Conservation (phyloP, 2,113 vertebrate genomes). For the Syngnathus floridae region DNA sequence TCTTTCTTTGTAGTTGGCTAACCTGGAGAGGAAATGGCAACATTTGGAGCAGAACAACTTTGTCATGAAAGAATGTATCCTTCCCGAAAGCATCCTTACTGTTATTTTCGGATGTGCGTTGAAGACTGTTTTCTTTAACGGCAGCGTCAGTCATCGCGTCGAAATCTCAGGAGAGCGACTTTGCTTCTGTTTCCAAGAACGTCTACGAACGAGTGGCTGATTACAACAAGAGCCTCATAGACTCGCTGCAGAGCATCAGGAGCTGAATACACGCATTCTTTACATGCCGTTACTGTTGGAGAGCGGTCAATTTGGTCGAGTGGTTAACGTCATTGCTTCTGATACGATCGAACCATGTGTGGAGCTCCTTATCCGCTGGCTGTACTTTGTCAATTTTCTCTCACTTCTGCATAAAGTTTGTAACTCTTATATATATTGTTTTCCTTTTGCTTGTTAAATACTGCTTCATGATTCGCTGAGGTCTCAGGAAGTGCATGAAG, state of each 20-base stretch:
- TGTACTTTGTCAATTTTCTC: too few relatives aligned
- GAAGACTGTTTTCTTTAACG: slow-evolving; percentile 63
- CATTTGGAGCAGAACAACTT: slow-evolving; percentile 97
- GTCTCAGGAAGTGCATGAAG: too few relatives aligned
- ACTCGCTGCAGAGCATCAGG: slow-evolving; percentile 76
- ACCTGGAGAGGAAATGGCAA: slow-evolving; percentile 96
- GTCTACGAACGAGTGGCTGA: slow-evolving; percentile 80
- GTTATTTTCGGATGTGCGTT: too few relatives aligned
- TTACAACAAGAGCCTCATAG: slow-evolving; percentile 82
- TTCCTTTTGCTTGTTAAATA: too few relatives aligned
- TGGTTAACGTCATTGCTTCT: too few relatives aligned
- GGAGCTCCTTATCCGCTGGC: too few relatives aligned
- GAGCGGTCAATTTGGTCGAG: too few relatives aligned
- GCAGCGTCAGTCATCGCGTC: slow-evolving; percentile 82
- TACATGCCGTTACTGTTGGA: background rate
- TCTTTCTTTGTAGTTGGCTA: slow-evolving; percentile 76
- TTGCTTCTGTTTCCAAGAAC: slow-evolving; percentile 74
- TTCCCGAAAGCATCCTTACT: slow-evolving; percentile 38
- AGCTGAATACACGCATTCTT: slow-evolving; percentile 57
- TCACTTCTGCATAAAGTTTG: too few relatives aligned
- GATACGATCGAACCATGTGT: too few relatives aligned
- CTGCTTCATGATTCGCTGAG: too few relatives aligned
- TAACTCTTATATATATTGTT: too few relatives aligned
- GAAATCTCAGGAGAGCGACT: slow-evolving; percentile 91
- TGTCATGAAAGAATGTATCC: slow-evolving; percentile 99